Base-by-base conservation (phyloP, 2,888 invertebrate species). In the Diloba caeruleocephala region DNA sequence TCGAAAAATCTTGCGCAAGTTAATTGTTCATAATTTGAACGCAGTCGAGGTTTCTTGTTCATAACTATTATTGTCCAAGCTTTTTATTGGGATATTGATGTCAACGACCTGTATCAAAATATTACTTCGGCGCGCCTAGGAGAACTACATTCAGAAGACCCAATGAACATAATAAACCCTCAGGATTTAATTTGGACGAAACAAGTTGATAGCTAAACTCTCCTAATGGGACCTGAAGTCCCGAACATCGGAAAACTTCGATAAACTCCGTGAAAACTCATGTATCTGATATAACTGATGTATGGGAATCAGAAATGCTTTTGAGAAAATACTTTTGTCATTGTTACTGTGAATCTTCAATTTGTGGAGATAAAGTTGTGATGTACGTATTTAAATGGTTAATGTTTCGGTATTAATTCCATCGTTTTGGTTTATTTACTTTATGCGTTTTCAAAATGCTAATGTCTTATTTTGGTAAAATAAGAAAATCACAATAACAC, bases 151-250 rank as follows among this genome's bases (percentile, higher is more conserved):
- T 48, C 8, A 28, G n/a, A 19, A 44, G 14, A 45, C 5, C 19
- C 5, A 9, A 26, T 10, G 26, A 38, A 53, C 12, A 36, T n/a
- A 33, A 29, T 31, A 26, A 39, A 52, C 34, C 38, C 31, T n/a
- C n/a, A 37, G 29, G 21, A 58, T 62, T 53, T 62, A 51, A 65
- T 71, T 59, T 38, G 38, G 38, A 50, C 10, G 23, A 52, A 63
- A 60, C 37, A 60, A 32, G 34, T 48, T 56, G 39, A 59, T 43
- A 51, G 28, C 21, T 8, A 38, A 59, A 54, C 51, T 56, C 51
- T 15, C 17, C 26, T 36, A 63, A 42, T 56, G 51, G 41, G 32
- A 28, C 29, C 39, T 23, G 29, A 46, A 49, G 37, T 55, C 32
- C 33, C 8, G 45, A 53, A 53, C 45, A 48, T 55, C 42, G 39